Conservation (phyloP, 2,888 invertebrate genomes). For the Acleris sparsana region DNA sequence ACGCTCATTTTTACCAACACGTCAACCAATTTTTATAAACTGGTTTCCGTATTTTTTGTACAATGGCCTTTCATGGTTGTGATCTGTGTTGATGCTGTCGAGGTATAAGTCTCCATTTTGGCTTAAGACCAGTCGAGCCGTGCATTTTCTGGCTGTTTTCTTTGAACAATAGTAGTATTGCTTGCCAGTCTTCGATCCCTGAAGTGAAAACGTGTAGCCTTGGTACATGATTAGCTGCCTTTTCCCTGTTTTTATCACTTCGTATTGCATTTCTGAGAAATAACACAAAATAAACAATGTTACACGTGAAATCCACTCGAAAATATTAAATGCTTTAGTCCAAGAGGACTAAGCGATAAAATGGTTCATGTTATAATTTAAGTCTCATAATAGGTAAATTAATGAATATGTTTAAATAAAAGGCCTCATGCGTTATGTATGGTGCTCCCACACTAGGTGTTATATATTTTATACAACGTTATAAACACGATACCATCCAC, state of each 20-base stretch:
- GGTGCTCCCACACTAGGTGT: too few species aligned
- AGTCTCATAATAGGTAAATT: too few species aligned
- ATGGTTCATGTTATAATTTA: too few species aligned
- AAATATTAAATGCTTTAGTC: too few species aligned
- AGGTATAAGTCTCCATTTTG: slow-evolving; percentile 4
- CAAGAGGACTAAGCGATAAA: too few species aligned
- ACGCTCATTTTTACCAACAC: too few species aligned
- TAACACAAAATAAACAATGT: not conserved
- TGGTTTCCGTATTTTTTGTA: slow-evolving; percentile 7
- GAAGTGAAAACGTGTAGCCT: slow-evolving; percentile 45
- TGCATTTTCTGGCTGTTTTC: slow-evolving; percentile 38
- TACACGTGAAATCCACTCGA: not conserved
- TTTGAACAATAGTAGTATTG: slow-evolving; percentile 23
- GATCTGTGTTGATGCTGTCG: not conserved
- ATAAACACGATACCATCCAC: too few species aligned
- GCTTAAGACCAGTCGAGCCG: slow-evolving; percentile 40
- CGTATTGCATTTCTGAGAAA: slow-evolving; percentile 11
- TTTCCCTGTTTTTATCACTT: slow-evolving; percentile 16
- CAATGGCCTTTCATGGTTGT: slow-evolving; percentile 30
- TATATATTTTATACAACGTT: too few species aligned
- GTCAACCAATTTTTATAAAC: not conserved
- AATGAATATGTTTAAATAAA: too few species aligned
- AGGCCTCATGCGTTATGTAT: too few species aligned
- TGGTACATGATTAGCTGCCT: slow-evolving; percentile 39
- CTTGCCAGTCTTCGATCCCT: slow-evolving; percentile 28